Conservation (phyloP, 2,888 invertebrate species). For the Drosophila longiperda region DNA sequence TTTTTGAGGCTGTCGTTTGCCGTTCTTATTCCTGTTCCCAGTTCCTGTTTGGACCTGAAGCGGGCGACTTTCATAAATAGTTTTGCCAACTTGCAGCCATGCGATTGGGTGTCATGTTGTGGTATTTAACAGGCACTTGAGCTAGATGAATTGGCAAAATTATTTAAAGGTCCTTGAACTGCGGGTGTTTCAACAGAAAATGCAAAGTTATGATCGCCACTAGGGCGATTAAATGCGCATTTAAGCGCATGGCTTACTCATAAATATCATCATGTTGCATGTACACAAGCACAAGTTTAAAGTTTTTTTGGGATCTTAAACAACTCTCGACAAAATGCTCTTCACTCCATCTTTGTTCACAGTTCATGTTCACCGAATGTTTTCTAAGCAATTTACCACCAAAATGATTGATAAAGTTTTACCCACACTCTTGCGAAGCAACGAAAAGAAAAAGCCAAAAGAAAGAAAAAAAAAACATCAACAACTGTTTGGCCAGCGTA, state of each 20-base stretch:
- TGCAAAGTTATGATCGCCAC: slow-evolving; percentile 45
- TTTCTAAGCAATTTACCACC: slow-evolving; percentile 83
- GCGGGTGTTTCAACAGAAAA: not conserved
- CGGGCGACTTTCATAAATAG: slow-evolving; percentile 59
- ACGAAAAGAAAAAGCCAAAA: not conserved
- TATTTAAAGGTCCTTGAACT: slow-evolving; percentile 49
- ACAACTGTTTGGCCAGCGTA: slow-evolving; percentile 31
- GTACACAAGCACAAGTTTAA: not conserved
- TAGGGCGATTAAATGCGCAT: slow-evolving; percentile 42
- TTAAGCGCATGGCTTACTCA: slow-evolving; percentile 18
- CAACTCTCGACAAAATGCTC: slow-evolving; percentile 11
- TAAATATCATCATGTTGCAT: slow-evolving; percentile 20
- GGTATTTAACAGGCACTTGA: slow-evolving; percentile 60
- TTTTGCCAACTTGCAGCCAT: slow-evolving; percentile 43
- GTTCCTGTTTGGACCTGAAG: slow-evolving; percentile 11
- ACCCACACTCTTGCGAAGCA: slow-evolving; percentile 33
- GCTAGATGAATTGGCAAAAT: slow-evolving; percentile 72
- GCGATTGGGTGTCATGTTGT: slow-evolving; percentile 55
- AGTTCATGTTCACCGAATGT: slow-evolving; percentile 67
- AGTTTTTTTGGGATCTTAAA: slow-evolving; percentile 1
- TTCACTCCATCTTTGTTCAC: slow-evolving; percentile 23
- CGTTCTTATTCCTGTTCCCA: not conserved
- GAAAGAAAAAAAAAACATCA: slow-evolving; percentile 22
- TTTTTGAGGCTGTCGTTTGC: slow-evolving; percentile 40
- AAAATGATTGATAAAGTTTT: slow-evolving; percentile 84